phyloP scores from a whole-genome alignment of 2,797 vertebrate genomes.

The Pagetopsis macropterus region DNA sequence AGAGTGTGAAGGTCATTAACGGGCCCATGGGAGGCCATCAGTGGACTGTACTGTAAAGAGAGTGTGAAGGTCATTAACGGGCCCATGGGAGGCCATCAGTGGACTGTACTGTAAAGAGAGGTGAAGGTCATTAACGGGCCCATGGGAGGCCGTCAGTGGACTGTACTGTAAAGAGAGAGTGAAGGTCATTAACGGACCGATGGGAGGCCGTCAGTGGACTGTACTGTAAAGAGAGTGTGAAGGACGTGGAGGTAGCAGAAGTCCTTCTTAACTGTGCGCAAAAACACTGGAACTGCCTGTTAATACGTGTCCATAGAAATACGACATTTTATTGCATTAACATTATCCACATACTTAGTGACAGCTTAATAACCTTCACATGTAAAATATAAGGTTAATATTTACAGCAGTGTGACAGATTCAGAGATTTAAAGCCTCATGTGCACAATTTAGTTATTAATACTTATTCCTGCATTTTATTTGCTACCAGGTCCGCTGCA shows the following conservation, averaged over 20 bases:
- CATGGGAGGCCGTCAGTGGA: conserved; percentile 13
- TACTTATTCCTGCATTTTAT: too few species aligned
- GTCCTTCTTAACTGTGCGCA: conserved; percentile 3
- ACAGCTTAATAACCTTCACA: too few species aligned
- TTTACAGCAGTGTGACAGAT: too few species aligned
- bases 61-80: conserved; percentile 20
- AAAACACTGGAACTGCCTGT: neutral
- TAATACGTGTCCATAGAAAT: neutral
- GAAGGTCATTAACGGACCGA: conserved; percentile 17
- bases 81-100: conserved; percentile 10
- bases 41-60: conserved; percentile 1
- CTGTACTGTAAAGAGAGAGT: conserved; percentile 4
- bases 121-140: conserved; percentile 18
- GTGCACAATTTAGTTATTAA: too few species aligned
- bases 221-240: too few species aligned
- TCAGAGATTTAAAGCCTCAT: too few species aligned
- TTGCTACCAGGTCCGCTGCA: too few species aligned
- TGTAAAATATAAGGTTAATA: neutral
- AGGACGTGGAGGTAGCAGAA: neutral
- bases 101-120: conserved; percentile 1
- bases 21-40: conserved; percentile 11
- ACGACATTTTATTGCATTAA: neutral
- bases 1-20: conserved; percentile 24
- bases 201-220: conserved; percentile 9
- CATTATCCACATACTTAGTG: accelerated